These are phyloP conservation scores for Cariama cristata DNA, from an alignment of 2,113 vertebrate species.

Conservation along the genomic window DNA sequence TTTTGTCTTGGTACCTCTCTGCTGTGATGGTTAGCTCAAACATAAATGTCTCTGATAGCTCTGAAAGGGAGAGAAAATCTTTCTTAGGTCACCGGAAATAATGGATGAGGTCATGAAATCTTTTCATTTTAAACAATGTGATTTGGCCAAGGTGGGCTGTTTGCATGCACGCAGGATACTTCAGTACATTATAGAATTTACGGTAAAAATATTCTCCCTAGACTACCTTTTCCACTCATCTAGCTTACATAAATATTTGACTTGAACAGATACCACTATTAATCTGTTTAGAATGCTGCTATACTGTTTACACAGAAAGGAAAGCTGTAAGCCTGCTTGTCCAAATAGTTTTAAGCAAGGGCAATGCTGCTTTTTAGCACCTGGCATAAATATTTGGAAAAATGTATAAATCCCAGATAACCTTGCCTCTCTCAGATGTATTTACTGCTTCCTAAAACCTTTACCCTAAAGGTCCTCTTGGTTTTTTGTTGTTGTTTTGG, in stretches of 20 bases:
- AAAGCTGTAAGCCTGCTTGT: slow-evolving; percentile 82
- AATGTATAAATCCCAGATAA: slow-evolving; percentile 86
- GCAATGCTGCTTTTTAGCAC: slow-evolving; percentile 83
- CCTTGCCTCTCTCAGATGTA: slow-evolving; percentile 78
- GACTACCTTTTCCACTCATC: slow-evolving; percentile 74
- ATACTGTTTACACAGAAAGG: slow-evolving; percentile 84
- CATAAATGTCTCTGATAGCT: background rate
- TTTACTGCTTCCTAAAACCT: slow-evolving; percentile 83
- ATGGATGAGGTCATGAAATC: slow-evolving; percentile 45
- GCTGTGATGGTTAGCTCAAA: background rate
- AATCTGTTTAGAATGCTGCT: slow-evolving; percentile 89
- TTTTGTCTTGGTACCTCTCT: background rate
- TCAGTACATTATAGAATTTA: slow-evolving; percentile 67
- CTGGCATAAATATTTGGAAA: slow-evolving; percentile 96
- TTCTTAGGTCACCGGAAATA: slow-evolving; percentile 54
- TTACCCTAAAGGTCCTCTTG: slow-evolving; percentile 44
- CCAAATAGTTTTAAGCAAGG: slow-evolving; percentile 80
- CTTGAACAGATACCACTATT: slow-evolving; percentile 87
- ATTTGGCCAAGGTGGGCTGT: slow-evolving; percentile 51
- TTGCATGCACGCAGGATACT: slow-evolving; percentile 57
- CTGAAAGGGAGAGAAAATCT: background rate
- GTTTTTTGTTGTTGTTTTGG: background rate
- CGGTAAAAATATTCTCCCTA: slow-evolving; percentile 73
- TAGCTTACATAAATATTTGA: slow-evolving; percentile 91
- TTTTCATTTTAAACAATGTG: slow-evolving; percentile 68